Conservation (phyloP, 2,888 invertebrate species). For the Hirtodrosophila confusa region DNA sequence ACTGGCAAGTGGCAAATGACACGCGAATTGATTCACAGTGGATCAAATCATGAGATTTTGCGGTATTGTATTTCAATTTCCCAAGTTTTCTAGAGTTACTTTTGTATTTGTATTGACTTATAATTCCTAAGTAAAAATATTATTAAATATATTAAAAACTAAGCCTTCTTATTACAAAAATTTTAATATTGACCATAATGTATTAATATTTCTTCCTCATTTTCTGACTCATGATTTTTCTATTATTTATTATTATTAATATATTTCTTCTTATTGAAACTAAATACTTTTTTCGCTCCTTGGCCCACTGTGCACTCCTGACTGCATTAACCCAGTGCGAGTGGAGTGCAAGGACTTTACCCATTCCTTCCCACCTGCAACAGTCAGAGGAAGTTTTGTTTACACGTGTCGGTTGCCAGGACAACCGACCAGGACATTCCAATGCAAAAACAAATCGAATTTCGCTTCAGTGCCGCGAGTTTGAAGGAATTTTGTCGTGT, state of each 20-base stretch:
- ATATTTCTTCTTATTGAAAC: no score
- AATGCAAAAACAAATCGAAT: slow-evolving; percentile 70
- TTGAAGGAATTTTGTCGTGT: slow-evolving; percentile 60
- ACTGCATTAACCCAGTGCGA: slow-evolving; percentile 74
- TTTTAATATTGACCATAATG: no score
- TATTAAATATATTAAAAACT: no score
- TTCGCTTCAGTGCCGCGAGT: slow-evolving; percentile 42
- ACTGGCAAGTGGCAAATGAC: slow-evolving; percentile 27
- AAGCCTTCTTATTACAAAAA: no score
- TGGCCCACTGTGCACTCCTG: slow-evolving; percentile 9
- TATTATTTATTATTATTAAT: no score
- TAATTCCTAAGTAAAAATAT: no score
- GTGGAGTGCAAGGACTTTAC: slow-evolving; percentile 71
- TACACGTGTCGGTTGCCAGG: slow-evolving; percentile 59
- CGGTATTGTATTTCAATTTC: no score
- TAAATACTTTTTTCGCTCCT: not conserved
- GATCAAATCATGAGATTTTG: no score
- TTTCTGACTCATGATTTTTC: no score
- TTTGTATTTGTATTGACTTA: no score
- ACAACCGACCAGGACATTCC: slow-evolving; percentile 69
- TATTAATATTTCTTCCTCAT: no score
- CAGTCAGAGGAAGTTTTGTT: slow-evolving; percentile 49
- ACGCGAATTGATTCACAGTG: slow-evolving; percentile 30
- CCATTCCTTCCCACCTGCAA: not conserved
- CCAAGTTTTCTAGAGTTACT: no score